Evolutionary conservation across 1,140 invertebrate species (phyloP), one percentile per base, ranked within the genome.

Genomic region (Pseudomyrmex dendroicus): DNA sequence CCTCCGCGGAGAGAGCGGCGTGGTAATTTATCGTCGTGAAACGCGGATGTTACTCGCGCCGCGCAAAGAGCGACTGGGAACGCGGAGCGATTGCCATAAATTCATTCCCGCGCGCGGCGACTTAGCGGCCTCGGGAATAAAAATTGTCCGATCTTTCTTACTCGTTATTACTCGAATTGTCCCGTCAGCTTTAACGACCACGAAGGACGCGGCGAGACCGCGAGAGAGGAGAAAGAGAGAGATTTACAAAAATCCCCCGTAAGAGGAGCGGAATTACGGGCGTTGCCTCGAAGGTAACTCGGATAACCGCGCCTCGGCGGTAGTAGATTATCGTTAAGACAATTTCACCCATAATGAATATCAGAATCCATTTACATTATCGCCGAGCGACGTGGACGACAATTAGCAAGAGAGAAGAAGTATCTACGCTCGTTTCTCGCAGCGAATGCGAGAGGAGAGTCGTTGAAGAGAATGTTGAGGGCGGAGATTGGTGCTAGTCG

Each of bases 281-380:
- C 9, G 56, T 35, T 54, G 56, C 17, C 52, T 25, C 12, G 25
- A 22, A 17, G 15, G 74, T 5, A 17, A 52, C 22, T 67, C 17
- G 17, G 57, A 70, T 62, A 82, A 84, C 78, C 57, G 73, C 57
- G 59, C 56, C n/a, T 4, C 13, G 10, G 17, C 22, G 85, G 44
- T 64, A 56, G 57, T 82, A 62, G 84, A 90, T 90, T 89, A 89
- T 90, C 86, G 61, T 89, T 87, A 87, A 89, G 84, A 89, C 85
- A 90, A 89, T 90, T 90, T 91, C 70, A 52, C 25, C 35, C 68
- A 62, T 89, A 89, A 91, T 83, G 89, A 90, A 90, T 85, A 90
- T 88, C 83, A 84, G 66, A 68, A 73, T 56, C 73, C 73, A 88
- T 89, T 90, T 86, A 73, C 80, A 88, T 85, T 67, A 46, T 44